Evolutionary conservation across 2,888 invertebrate species (phyloP).

Genomic region (Isoperla grammatica): DNA sequence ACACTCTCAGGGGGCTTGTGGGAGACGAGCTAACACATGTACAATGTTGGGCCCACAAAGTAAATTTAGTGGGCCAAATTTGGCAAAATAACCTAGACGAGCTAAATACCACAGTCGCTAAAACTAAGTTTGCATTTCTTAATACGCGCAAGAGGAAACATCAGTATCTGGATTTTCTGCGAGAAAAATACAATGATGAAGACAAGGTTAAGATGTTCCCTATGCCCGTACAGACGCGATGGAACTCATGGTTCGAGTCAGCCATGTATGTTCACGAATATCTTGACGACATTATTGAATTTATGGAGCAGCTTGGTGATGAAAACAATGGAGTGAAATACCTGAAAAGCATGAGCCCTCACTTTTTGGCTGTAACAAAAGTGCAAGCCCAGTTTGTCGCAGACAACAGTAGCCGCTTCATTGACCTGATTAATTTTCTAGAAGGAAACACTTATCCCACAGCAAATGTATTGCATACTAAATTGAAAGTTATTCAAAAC

Average conservation of each 20-base stretch:
- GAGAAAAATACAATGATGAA: not conserved
- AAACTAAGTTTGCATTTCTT: not conserved
- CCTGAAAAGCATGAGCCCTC: too few relatives aligned
- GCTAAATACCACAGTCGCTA: not conserved
- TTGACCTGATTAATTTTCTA: not conserved
- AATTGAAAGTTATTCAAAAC: not conserved
- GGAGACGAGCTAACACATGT: not conserved
- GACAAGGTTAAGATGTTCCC: not conserved
- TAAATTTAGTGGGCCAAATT: not conserved
- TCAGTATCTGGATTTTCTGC: not conserved
- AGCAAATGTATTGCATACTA: not conserved
- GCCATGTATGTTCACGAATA: conserved; percentile 8
- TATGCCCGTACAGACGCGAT: conserved; percentile 19
- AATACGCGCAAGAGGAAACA: not conserved
- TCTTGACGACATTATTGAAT: conserved; percentile 8
- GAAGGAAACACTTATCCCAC: not conserved
- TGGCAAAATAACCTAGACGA: not conserved
- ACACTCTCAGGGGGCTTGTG: not conserved
- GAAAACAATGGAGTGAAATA: not conserved
- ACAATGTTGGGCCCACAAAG: not conserved
- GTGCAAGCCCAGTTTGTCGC: not conserved
- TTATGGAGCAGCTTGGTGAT: not conserved
- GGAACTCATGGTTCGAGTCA: conserved; percentile 22
- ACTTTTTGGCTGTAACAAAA: too few relatives aligned
- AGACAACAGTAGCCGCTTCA: not conserved